Evolutionary conservation across 2,797 vertebrate genomes (phyloP).

Genomic region (Okamejei kenojei): DNA sequence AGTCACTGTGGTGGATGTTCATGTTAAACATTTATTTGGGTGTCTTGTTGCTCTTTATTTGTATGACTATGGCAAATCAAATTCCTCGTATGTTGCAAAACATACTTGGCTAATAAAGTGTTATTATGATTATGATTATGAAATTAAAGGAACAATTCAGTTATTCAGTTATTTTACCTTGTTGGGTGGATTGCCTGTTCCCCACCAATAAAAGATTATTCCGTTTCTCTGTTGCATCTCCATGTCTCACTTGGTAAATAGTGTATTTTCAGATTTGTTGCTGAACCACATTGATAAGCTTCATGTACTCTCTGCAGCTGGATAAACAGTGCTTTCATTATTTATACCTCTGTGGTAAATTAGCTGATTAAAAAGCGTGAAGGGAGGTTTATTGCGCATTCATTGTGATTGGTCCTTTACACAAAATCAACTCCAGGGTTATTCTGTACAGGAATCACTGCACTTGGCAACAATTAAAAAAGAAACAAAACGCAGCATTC

Average conservation of each 20-base stretch:
- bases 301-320: constrained; percentile 23
- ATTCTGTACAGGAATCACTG: background rate
- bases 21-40: too few relatives aligned
- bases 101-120: too few relatives aligned
- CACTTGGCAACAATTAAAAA: constrained; percentile 24
- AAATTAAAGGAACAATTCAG: background rate
- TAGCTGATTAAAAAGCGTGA: constrained; percentile 28
- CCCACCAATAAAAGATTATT: background rate
- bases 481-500: background rate
- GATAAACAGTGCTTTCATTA: constrained; percentile 22
- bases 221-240: background rate
- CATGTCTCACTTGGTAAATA: background rate
- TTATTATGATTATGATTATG: background rate
- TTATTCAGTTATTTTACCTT: background rate
- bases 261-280: constrained; percentile 11
- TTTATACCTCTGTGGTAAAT: constrained; percentile 29
- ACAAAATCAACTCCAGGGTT: constrained; percentile 25
- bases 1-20: too few relatives aligned
- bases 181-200: background rate
- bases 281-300: constrained; percentile 15
- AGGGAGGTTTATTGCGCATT: background rate
- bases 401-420: constrained; percentile 21
- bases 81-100: too few relatives aligned
- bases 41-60: too few relatives aligned
- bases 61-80: too few relatives aligned